Evolutionary conservation across 2,113 vertebrate species (phyloP), one percentile per base, ranked within the genome.

Genomic region (Xiphias gladius): DNA sequence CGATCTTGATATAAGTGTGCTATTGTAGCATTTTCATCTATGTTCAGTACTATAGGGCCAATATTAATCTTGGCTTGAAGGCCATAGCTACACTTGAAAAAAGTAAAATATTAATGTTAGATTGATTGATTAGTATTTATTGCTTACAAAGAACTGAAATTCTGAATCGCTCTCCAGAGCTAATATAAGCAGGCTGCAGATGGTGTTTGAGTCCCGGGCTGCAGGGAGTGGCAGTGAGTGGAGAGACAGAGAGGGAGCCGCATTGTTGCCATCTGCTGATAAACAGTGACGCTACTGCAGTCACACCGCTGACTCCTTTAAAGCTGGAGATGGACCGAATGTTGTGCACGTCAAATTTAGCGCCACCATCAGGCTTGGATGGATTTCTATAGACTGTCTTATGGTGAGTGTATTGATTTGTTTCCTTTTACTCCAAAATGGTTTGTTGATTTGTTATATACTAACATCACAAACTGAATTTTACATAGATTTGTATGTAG

Each of bases 231-330:
- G 63, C 52, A 37, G 32, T 32, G 67, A 61, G 57, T 63, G 67
- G 61, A 83, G 7, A 28, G 50, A 19, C 7, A 19, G 58, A 19
- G 57, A 30, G 52, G 24, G 54, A 73, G 68, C 61, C 20, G 46
- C 71, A 5, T 24, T 58, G 59, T 65, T 75, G 72, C 77, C 83
- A 80, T 71, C 83, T 85, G 72, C 66, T 66, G 77, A 41, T 71
- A 43, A 30, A 76, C 39, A n/a, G 20, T 12, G 26, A 52, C 41
- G 80, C 35, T 65, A 32, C 64, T 26, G 37, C 58, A n/a, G n/a
- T 19, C 32, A 26, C 7, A 26, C 43, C 17, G 43, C 1, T 10
- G 2, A 41, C 37, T 8, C 7, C 50, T 52, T 22, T 22, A 5
- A 19, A 52, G 20, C 50, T n/a, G 50, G 7, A 52, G 2, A 2